phyloP scores from a whole-genome alignment of 1,140 invertebrate genomes.

The Ceratosolen solmsi region DNA sequence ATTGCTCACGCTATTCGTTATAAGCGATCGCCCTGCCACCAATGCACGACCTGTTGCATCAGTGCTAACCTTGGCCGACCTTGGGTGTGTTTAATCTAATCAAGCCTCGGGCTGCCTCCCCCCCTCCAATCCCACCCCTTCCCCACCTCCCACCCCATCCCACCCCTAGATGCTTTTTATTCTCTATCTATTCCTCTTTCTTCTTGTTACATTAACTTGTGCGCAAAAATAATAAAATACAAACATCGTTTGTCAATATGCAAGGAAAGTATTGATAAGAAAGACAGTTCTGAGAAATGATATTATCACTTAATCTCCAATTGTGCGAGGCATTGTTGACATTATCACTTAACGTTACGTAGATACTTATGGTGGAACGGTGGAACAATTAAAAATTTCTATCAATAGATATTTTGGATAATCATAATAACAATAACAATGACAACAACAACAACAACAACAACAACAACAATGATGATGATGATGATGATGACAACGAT shows the following conservation, averaged over 20 bases:
- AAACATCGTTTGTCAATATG: background rate
- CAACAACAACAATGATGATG: too few relatives aligned
- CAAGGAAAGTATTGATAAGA: background rate
- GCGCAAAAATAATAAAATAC: background rate
- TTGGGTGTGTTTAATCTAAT: constrained; percentile 47
- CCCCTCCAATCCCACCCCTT: background rate
- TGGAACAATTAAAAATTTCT: background rate
- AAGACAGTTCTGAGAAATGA: background rate
- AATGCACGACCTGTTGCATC: constrained; percentile 45
- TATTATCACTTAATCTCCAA: background rate
- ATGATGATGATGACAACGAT: too few relatives aligned
- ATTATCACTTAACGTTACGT: background rate
- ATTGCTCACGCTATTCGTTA: background rate
- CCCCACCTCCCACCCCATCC: background rate
- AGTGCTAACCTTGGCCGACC: constrained; percentile 44
- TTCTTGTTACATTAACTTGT: background rate
- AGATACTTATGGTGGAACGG: background rate
- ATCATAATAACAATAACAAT: background rate
- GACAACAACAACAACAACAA: background rate
- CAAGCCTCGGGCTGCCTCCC: constrained; percentile 10
- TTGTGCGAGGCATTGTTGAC: background rate
- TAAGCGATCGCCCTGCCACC: constrained; percentile 1
- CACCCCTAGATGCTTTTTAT: background rate
- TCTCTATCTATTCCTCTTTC: background rate
- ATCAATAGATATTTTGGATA: background rate